Evolutionary conservation across 2,888 invertebrate genomes (phyloP).

Genomic region (Lasioglossum malachurum): DNA sequence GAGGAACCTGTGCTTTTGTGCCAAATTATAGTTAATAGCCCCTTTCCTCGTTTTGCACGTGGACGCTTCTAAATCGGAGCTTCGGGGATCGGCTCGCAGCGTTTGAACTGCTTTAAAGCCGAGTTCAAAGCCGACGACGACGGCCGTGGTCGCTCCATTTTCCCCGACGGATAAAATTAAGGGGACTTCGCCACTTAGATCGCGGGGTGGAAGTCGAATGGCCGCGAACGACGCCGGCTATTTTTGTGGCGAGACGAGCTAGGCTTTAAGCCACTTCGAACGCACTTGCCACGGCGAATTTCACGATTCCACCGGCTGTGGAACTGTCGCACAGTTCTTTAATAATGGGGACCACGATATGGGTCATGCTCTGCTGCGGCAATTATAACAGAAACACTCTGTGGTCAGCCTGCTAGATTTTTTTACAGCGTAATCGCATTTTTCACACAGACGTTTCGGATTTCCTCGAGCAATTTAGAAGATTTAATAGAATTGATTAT

Average conservation of each 20-base stretch:
- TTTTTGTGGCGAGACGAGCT: conserved; percentile 70
- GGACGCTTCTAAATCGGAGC: conserved; percentile 1
- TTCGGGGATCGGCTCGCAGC: conserved; percentile 15
- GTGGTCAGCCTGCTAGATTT: background rate
- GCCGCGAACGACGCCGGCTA: conserved; percentile 70
- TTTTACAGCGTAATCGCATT: background rate
- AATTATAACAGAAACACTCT: conserved; percentile 7
- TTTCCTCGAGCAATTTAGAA: background rate
- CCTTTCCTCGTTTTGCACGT: background rate
- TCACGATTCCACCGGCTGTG: conserved; percentile 24
- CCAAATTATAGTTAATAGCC: background rate
- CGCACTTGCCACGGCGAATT: conserved; percentile 61
- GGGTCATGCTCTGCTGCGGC: background rate
- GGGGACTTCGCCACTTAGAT: conserved; percentile 69
- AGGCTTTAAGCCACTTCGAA: conserved; percentile 55
- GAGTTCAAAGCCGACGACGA: conserved; percentile 42
- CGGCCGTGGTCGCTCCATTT: conserved; percentile 40
- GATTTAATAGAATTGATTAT: too few species aligned
- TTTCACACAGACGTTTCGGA: background rate
- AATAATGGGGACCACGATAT: background rate
- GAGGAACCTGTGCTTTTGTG: background rate
- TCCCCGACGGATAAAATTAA: conserved; percentile 68
- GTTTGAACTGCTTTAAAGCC: conserved; percentile 7
- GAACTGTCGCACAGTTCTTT: conserved; percentile 3
- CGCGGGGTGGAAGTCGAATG: conserved; percentile 68